Evolutionary conservation across 2,888 invertebrate species (phyloP).

Genomic region (Celastrina argiolus): DNA sequence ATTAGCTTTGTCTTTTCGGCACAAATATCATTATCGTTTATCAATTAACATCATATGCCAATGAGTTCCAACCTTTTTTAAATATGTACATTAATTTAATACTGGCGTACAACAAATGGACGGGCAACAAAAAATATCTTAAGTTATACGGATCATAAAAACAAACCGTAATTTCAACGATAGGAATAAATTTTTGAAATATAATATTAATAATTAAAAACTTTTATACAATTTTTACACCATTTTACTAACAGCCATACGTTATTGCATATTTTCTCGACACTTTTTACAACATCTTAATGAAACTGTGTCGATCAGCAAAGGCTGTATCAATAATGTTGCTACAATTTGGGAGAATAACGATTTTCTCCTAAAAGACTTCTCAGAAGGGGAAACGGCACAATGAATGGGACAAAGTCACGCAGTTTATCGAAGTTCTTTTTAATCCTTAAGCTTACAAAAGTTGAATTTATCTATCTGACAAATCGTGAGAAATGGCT

Average conservation of each 20-base stretch:
- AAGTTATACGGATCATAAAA: too few relatives aligned
- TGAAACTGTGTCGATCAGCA: neutral
- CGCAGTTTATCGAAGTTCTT: neutral
- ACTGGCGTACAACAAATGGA: too few relatives aligned
- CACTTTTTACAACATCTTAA: neutral
- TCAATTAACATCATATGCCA: neutral
- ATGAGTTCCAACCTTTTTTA: too few relatives aligned
- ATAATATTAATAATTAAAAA: too few relatives aligned
- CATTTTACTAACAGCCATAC: too few relatives aligned
- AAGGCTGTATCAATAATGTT: neutral
- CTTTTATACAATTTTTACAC: too few relatives aligned
- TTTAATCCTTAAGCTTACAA: neutral
- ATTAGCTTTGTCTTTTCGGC: neutral
- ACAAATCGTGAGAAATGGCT: neutral
- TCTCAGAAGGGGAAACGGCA: neutral
- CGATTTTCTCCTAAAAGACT: neutral
- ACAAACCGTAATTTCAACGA: too few relatives aligned
- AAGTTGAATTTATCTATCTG: neutral
- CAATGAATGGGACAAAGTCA: conserved; percentile 1
- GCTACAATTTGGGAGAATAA: neutral
- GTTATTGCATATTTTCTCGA: too few relatives aligned
- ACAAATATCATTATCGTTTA: neutral
- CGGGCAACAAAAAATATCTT: too few relatives aligned
- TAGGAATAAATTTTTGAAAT: too few relatives aligned
- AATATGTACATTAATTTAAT: too few relatives aligned